phyloP scores from a whole-genome alignment of 2,797 vertebrate species.

The Danio choprae region DNA sequence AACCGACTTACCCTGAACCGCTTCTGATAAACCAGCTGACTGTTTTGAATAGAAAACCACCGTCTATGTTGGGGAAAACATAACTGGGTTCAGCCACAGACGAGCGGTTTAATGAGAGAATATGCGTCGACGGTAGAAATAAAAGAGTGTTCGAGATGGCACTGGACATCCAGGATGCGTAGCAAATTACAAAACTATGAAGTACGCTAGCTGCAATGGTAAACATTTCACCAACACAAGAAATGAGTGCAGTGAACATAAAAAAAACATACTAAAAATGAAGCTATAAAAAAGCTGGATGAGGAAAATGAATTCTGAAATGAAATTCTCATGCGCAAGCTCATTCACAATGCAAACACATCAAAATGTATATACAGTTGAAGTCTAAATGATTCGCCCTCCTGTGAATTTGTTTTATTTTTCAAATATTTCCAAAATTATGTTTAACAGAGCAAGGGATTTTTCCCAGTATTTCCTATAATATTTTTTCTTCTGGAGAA shows the following conservation, averaged over 20 bases:
- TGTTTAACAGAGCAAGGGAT: no score
- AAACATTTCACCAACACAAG: no score
- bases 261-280: neutral
- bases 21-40: constrained; percentile 98
- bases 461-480: no score
- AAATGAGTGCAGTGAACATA: neutral
- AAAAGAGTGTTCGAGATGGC: neutral
- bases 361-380: no score
- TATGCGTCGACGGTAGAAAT: neutral
- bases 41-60: constrained; percentile 99
- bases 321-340: neutral
- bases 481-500: no score
- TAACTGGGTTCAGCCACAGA: neutral
- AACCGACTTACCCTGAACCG: constrained; percentile 91
- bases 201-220: constrained; percentile 4
- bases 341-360: neutral
- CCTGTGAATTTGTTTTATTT: no score
- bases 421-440: no score
- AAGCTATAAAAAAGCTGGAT: neutral
- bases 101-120: neutral
- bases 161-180: no score
- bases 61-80: constrained; percentile 80
- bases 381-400: no score
- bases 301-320: constrained; percentile 6
- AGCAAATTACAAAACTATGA: neutral